phyloP scores from a whole-genome alignment of 1,140 invertebrate species.

The Drosophila mauritiana region DNA sequence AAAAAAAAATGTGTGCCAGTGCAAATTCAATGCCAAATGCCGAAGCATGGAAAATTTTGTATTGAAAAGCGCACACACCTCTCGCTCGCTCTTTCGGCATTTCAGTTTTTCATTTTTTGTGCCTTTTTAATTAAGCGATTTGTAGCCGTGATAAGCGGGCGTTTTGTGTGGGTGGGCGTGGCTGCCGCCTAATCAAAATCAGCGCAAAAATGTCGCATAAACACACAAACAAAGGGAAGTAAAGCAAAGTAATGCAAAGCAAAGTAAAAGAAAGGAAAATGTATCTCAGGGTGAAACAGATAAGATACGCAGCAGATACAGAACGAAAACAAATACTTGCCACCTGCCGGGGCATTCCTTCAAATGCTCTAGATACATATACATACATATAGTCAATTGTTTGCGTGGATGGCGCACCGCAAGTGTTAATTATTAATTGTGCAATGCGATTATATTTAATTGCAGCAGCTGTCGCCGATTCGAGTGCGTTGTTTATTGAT shows the following conservation, averaged over 20 bases:
- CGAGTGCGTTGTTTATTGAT: conserved; percentile 33
- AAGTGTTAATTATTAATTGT: conserved; percentile 53
- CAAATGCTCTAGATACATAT: background rate
- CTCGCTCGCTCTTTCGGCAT: conserved; percentile 1
- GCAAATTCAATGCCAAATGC: conserved; percentile 59
- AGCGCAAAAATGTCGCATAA: conserved; percentile 57
- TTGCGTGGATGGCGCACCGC: background rate
- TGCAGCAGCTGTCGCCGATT: conserved; percentile 37
- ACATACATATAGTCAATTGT: conserved; percentile 1
- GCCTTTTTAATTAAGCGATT: conserved; percentile 62
- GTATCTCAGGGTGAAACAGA: conserved; percentile 50
- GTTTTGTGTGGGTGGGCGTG: conserved; percentile 47
- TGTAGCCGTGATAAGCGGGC: conserved; percentile 50
- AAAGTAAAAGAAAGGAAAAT: conserved; percentile 24
- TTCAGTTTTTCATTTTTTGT: conserved; percentile 7
- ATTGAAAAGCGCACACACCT: conserved; percentile 22
- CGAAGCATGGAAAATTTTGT: conserved; percentile 52
- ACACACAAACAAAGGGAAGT: conserved; percentile 17
- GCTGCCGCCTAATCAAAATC: conserved; percentile 52
- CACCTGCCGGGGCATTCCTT: conserved; percentile 20
- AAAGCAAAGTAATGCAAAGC: too few relatives aligned
- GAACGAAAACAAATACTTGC: background rate
- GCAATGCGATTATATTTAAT: conserved; percentile 52
- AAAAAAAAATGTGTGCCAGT: conserved; percentile 28
- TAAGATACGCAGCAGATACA: conserved; percentile 23